phyloP scores from a whole-genome alignment of 2,113 vertebrate genomes.

The Aramus guarauna region DNA sequence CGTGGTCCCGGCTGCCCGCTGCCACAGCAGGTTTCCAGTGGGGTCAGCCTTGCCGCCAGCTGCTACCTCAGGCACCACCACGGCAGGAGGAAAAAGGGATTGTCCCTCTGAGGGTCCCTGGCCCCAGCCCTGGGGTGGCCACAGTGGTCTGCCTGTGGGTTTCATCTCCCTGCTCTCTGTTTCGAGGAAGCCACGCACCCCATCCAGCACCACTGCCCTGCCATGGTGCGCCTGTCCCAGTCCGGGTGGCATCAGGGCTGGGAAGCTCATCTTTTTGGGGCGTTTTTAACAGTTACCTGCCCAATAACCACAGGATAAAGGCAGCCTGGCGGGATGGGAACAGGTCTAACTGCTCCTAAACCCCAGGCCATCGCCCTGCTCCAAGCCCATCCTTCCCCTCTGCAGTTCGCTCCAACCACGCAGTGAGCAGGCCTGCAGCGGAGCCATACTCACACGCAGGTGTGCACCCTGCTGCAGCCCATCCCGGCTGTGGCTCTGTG shows the following conservation, averaged over 20 bases:
- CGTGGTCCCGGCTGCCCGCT: not conserved
- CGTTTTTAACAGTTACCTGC: not conserved
- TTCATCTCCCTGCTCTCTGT: not conserved
- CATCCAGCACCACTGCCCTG: not conserved
- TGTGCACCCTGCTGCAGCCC: not conserved
- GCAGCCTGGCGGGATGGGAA: not conserved
- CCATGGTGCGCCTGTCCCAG: accelerated
- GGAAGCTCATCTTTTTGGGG: not conserved
- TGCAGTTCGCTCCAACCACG: not conserved
- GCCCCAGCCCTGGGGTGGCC: not conserved
- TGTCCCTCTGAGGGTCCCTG: not conserved
- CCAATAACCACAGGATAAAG: not conserved
- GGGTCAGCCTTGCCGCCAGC: accelerated
- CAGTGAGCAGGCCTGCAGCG: not conserved
- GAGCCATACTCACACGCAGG: accelerated
- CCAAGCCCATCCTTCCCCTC: not conserved
- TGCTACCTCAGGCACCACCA: not conserved
- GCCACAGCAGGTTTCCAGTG: not conserved
- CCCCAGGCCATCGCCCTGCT: not conserved
- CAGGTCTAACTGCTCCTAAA: not conserved
- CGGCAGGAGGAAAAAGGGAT: not conserved
- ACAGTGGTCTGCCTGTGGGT: not conserved
- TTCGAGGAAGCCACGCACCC: accelerated
- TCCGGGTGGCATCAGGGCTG: accelerated
- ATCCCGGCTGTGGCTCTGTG: accelerated